phyloP scores from a whole-genome alignment of 2,797 vertebrate genomes.

The Pitangus sulphuratus region DNA sequence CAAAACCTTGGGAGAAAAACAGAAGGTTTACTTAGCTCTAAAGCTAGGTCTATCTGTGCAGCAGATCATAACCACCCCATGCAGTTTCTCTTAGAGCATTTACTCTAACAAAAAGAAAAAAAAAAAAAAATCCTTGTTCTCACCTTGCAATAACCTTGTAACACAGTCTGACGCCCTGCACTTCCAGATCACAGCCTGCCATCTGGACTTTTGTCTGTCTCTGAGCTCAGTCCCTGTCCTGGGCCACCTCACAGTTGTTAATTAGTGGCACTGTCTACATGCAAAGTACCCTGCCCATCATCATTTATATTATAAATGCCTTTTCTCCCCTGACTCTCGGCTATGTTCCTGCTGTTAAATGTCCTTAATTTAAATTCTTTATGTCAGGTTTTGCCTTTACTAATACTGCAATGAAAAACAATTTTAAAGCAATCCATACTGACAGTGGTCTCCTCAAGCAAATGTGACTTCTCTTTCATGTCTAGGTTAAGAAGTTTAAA shows the following conservation, averaged over 20 bases:
- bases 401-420: slow-evolving; percentile 23
- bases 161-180: neutral
- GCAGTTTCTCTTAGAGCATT: neutral
- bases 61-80: neutral
- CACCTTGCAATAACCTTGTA: slow-evolving; percentile 59
- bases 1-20: neutral
- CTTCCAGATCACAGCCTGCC: slow-evolving; percentile 56
- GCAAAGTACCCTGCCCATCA: slow-evolving; percentile 16
- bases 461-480: neutral
- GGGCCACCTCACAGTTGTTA: slow-evolving; percentile 48
- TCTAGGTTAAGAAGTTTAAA: neutral
- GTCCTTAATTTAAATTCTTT: slow-evolving; percentile 19
- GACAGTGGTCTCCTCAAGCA: neutral
- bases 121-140: neutral
- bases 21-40: neutral
- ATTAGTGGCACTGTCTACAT: slow-evolving; percentile 41
- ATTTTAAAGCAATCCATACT: slow-evolving; percentile 6
- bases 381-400: slow-evolving; percentile 31
- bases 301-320: slow-evolving; percentile 20
- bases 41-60: neutral
- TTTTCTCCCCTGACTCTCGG: neutral
- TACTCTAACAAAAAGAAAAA: neutral
- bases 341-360: slow-evolving; percentile 18
- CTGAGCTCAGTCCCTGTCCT: neutral
- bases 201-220: slow-evolving; percentile 67